phyloP scores from a whole-genome alignment of 2,888 invertebrate genomes.

The Rhamnusium bicolor region DNA sequence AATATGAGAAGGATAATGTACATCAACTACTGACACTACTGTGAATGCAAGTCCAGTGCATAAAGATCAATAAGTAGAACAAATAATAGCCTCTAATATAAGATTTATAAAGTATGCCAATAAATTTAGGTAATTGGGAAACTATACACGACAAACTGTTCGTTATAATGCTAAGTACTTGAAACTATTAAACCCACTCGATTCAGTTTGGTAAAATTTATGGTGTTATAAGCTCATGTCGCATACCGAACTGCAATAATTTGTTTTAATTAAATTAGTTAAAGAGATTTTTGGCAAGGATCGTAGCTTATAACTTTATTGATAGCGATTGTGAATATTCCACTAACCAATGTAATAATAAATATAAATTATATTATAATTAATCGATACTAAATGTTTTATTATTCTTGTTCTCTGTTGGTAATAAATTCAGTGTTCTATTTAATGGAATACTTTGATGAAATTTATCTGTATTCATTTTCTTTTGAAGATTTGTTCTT shows the following conservation, averaged over 20 bases:
- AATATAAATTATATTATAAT: constrained; percentile 27
- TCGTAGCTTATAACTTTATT: constrained; percentile 16
- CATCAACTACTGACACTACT: no score
- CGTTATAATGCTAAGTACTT: constrained; percentile 37
- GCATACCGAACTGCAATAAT: constrained; percentile 32
- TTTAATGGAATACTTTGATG: constrained; percentile 3
- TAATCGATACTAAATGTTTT: constrained; percentile 15
- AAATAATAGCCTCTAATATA: not conserved
- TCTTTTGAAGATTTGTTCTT: not conserved
- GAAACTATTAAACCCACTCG: constrained; percentile 44
- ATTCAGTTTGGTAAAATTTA: constrained; percentile 30
- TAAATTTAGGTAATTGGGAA: constrained; percentile 44
- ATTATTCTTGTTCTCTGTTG: not conserved
- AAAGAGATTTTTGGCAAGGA: constrained; percentile 30
- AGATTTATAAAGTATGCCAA: constrained; percentile 30
- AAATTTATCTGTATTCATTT: not conserved
- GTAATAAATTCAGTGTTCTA: constrained; percentile 11
- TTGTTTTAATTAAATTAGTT: constrained; percentile 37
- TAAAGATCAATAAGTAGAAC: constrained; percentile 3
- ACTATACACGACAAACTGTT: constrained; percentile 39
- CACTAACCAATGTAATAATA: not conserved
- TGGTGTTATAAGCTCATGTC: constrained; percentile 32
- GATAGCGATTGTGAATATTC: constrained; percentile 16
- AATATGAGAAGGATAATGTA: no score
- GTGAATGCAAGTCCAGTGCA: not conserved